These are phyloP conservation scores for Antrozous pallidus DNA, from an alignment of 2,797 vertebrate genomes.

Conservation along the genomic window DNA sequence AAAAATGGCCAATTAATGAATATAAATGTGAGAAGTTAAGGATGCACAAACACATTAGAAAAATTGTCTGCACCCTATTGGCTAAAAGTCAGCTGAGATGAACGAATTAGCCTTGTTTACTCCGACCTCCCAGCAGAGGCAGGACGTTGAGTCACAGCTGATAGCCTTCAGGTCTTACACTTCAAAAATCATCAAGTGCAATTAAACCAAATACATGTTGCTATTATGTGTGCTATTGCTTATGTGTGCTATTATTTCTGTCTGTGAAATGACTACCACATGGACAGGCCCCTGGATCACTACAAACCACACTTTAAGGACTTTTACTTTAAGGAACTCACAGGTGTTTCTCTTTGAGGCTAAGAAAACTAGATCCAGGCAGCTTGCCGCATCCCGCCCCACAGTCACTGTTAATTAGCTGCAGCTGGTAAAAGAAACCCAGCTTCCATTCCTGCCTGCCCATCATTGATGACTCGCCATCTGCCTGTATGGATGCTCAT, in stretches of 20 bases:
- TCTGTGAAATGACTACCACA: background rate
- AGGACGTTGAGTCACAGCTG: background rate
- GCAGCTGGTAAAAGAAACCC: background rate
- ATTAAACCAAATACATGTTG: background rate
- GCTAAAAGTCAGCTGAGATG: background rate
- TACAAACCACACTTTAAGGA: background rate
- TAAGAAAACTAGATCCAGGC: too few relatives aligned
- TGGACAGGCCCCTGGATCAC: background rate
- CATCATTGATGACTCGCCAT: background rate
- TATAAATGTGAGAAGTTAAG: background rate
- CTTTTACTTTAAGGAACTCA: background rate
- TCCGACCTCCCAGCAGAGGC: background rate
- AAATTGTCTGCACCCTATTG: background rate
- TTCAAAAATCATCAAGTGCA: background rate
- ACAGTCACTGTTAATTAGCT: background rate
- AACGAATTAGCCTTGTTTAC: background rate
- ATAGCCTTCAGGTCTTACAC: background rate
- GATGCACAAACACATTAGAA: constrained; percentile 1
- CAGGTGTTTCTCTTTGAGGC: background rate
- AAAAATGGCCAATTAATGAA: constrained; percentile 17
- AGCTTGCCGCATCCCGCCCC: background rate
- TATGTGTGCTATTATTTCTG: background rate
- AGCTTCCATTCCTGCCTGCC: background rate
- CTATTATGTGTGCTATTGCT: background rate
- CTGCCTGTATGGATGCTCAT: background rate